These are phyloP conservation scores for Macrobrachium nipponense DNA, from an alignment of 1,140 invertebrate genomes.

Conservation along the genomic window DNA sequence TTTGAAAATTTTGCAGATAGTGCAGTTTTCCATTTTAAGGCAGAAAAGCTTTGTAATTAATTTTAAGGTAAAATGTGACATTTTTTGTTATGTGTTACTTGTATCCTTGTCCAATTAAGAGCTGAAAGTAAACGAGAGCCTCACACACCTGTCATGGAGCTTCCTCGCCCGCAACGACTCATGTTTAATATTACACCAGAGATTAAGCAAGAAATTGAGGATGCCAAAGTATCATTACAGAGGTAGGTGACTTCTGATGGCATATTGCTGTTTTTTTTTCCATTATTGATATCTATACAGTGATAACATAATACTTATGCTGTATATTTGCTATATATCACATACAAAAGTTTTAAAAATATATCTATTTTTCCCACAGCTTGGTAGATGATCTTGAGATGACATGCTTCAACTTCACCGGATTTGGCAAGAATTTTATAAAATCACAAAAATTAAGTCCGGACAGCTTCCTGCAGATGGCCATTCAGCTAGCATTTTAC, in stretches of 20 bases:
- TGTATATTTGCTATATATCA: background rate
- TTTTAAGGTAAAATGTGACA: too few relatives aligned
- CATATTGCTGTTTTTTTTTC: background rate
- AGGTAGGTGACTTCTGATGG: conserved; percentile 51
- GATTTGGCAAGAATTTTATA: conserved; percentile 85
- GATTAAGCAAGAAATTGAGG: conserved; percentile 65
- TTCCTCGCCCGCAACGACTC: conserved; percentile 59
- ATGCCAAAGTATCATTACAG: conserved; percentile 66
- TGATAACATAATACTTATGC: background rate
- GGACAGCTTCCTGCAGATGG: conserved; percentile 93
- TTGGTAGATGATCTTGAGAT: conserved; percentile 79
- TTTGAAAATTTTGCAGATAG: too few relatives aligned
- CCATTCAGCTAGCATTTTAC: conserved; percentile 88
- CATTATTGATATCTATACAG: background rate
- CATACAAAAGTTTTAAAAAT: background rate
- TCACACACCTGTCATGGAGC: conserved; percentile 26
- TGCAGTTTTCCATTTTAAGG: too few relatives aligned
- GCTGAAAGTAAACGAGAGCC: background rate
- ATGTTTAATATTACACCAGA: conserved; percentile 63
- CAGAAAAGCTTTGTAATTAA: too few relatives aligned
- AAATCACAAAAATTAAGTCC: conserved; percentile 86
- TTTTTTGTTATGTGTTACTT: too few relatives aligned
- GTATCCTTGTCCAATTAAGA: background rate
- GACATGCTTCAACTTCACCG: conserved; percentile 78
- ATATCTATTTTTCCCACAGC: conserved; percentile 69